Evolutionary conservation across 2,888 invertebrate genomes (phyloP).

Genomic region (Cantharis lateralis): DNA sequence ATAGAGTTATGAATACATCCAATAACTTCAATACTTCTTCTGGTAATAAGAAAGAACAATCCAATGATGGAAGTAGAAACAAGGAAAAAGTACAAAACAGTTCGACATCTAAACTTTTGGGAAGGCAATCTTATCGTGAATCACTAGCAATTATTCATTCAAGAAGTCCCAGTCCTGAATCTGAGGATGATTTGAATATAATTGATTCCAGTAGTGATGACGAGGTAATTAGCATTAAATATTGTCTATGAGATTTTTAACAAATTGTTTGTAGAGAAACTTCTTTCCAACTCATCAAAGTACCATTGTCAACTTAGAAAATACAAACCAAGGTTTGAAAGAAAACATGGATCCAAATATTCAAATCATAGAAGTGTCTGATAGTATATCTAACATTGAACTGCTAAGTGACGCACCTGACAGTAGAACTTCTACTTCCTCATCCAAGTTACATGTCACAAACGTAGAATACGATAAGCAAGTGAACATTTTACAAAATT

Average conservation of each 20-base stretch:
- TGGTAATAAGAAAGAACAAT: not conserved
- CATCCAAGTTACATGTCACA: not conserved
- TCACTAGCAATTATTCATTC: not conserved
- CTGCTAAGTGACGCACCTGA: not conserved
- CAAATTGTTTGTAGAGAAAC: not conserved
- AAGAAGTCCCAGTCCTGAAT: slow-evolving; percentile 7
- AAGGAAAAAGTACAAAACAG: not conserved
- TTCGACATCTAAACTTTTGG: not conserved
- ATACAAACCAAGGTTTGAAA: not conserved
- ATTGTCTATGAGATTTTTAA: not conserved
- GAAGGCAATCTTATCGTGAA: not conserved
- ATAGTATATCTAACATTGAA: not conserved
- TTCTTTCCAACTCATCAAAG: not conserved
- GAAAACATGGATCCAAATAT: not conserved
- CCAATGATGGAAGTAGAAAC: not conserved
- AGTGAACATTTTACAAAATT: not conserved
- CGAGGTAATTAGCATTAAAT: slow-evolving; percentile 48
- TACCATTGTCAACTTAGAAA: not conserved
- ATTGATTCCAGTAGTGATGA: slow-evolving; percentile 59
- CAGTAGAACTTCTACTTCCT: not conserved
- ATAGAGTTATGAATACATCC: not conserved
- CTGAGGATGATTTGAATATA: slow-evolving; percentile 44
- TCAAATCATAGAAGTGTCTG: not conserved
- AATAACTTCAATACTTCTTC: no score
- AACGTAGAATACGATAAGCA: not conserved